Evolutionary conservation across 2,797 vertebrate species (phyloP), one percentile per base, ranked within the genome.

Genomic region (Coccyzus lansbergi): DNA sequence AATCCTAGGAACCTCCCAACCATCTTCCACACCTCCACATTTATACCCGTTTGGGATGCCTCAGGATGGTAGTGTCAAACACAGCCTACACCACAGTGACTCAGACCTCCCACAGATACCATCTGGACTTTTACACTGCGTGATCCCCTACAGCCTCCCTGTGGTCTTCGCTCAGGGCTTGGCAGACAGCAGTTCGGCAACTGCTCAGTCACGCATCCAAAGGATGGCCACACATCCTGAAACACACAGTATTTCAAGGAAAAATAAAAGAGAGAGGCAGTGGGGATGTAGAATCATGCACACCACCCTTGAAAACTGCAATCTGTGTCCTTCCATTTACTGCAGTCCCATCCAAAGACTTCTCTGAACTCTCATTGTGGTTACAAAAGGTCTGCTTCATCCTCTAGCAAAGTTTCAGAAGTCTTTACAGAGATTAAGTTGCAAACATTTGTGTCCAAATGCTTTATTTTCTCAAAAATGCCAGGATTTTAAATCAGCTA

Each of bases 91-190:
- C 4, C 70, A n/a, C 55, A 38, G 90, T 97, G 95, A 97, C 88
- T 96, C 96, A 97, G 92, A 56, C 88, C 81, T 96, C 97, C 97
- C 94, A 95, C 97, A 71, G 87, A 62, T 1, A 75, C 97, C 95
- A 96, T 96, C 95, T 97, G 97, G 96, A 88, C 89, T 82, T 55
- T 56, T 21, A 74, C 77, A 62, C 71, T 65, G 68, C 1, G 5
- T 81, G 78, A 82, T 91, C 63, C 83, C 91, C 75, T 91, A 44
- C 64, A 69, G 67, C 10, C 53, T 55, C 75, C 80, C 48, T 22
- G 15, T 2, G 1, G 36, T 38, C 83, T 91, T 62, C 83, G 88
- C 75, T 24, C 52, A 18, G 81, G 67, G 83, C 59, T 68, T 56
- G 63, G 91, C 81, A 95, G n/a, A 67, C 49, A 59, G 58, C 40